These are phyloP conservation scores for Helogale parvula DNA, from an alignment of 2,113 vertebrate genomes.

Conservation along the genomic window DNA sequence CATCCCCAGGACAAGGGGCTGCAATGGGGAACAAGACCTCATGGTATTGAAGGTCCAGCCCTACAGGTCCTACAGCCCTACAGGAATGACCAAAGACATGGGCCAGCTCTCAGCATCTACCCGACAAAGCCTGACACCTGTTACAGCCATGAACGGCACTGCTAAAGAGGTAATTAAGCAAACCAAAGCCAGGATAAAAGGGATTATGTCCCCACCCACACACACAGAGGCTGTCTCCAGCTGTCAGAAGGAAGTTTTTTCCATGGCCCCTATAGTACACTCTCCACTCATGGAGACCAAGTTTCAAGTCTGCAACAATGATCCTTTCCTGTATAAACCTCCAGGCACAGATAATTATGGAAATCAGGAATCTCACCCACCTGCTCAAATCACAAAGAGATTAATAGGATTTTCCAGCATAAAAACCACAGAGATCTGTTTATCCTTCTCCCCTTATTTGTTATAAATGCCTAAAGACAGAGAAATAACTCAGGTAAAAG, in stretches of 20 bases:
- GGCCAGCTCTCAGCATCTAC: neutral
- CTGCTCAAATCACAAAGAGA: neutral
- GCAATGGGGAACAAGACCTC: neutral
- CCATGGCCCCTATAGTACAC: neutral
- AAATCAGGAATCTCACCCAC: neutral
- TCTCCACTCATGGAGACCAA: neutral
- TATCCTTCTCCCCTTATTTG: neutral
- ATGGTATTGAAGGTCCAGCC: neutral
- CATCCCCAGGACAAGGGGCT: neutral
- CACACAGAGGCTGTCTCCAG: slow-evolving; percentile 24
- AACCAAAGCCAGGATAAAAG: slow-evolving; percentile 46
- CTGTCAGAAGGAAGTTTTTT: slow-evolving; percentile 27
- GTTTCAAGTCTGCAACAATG: neutral
- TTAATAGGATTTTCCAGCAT: neutral
- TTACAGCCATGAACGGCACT: neutral
- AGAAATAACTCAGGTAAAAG: neutral
- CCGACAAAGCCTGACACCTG: slow-evolving; percentile 30
- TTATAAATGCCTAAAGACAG: neutral
- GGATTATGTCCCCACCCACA: neutral
- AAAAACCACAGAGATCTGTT: neutral
- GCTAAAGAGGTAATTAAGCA: slow-evolving; percentile 48
- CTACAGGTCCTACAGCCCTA: neutral
- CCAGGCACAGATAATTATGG: neutral
- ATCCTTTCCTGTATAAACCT: neutral
- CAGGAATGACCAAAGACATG: neutral